Base-by-base conservation (phyloP, 2,888 invertebrate species). In the Neuroscelio doddi region DNA sequence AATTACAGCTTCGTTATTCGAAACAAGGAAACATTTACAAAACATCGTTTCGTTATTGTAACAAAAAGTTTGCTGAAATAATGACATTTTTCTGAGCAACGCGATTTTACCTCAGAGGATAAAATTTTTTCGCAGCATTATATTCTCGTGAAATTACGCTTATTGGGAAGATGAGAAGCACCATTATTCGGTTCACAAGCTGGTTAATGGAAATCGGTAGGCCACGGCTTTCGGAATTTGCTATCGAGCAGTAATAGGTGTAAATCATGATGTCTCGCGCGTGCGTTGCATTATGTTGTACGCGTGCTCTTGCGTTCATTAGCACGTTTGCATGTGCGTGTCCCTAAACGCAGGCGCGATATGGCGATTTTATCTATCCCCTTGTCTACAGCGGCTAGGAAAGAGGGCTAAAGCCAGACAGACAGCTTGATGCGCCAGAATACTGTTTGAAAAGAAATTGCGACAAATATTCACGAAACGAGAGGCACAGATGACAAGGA, bases 311-410 rank as follows among this genome's bases (percentile, higher is more conserved):
- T 51, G 67, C 70, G 50, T 71, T 73, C 70, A 72, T 76, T 78
- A 77, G 77, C 76, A 68, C 73, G 73, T 64, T 74, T 57, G 71
- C 70, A 61, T 72, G 73, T 71, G 69, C 70, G 71, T 72, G 73
- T 69, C 72, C 70, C 73, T 77, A 71, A 77, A 75, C 72, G 77
- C 70, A 55, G 52, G 53, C 62, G 62, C 64, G 74, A 75, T 78
- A 71, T 21, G 5, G 74, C 73, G 80, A 80, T 80, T 77, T 78
- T 80, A 78, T 80, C 80, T 76, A 69, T 70, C 71, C 74, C 71
- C 68, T 71, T 64, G 71, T 69, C 72, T 69, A 63, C 63, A 47
- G 42, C 30, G 46, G 14, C 27, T 51, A 55, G 61, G 38, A 39
- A 64, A 53, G 58, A 66, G 55, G 41, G 58, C 30, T 41, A 44